Base-by-base conservation (phyloP, 2,113 vertebrate species). In the Mus spicilegus region DNA sequence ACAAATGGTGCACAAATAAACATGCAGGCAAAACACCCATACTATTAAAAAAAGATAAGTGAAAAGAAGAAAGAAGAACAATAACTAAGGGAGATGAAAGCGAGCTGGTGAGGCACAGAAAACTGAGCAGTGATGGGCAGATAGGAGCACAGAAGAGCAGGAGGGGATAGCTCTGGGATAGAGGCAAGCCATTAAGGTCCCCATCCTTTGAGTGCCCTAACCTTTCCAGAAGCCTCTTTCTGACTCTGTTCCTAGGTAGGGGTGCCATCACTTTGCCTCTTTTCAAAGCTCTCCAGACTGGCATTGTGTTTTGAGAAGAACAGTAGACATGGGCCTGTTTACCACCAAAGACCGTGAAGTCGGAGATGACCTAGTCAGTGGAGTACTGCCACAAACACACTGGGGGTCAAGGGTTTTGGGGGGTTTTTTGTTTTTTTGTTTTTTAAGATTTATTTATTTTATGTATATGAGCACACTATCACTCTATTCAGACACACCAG, bases 101-200 rank as follows among this genome's bases (percentile, higher is more conserved):
- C 36, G 33, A 56, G 24, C n/a, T 24, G 6, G 51, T 51, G 46
- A 92, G 63, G 63, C 65, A 54, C 26, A 39, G 54, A 72, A 39
- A 51, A 30, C 19, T 56, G 24, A 88, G 42, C n/a, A 54, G 22
- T 30, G 56, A 1, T 0, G 11, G 69, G 8, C 19, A 30, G 3
- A 58, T 19, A 65, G 17, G 54, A 72, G 28, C 77, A 28, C 28
- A 54, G 17, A 39, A n/a, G 46, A 39, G 9, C 33, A 30, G 56
- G 26, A 30, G 33, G 75, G 58, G 33, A 19, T 7, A 42, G 54
- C 4, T 42, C 61, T 46, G 6, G 39, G 26, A 17, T 28, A 46
- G 19, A 2, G n/a, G 20, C 5, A 10, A 26, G 58, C 51, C 7
- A 51, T 54, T 2, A 26, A 39, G 67, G 4, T 6, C 0, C 0